Evolutionary conservation across 1,140 invertebrate species (phyloP).

Genomic region (Copidosoma floridanum): DNA sequence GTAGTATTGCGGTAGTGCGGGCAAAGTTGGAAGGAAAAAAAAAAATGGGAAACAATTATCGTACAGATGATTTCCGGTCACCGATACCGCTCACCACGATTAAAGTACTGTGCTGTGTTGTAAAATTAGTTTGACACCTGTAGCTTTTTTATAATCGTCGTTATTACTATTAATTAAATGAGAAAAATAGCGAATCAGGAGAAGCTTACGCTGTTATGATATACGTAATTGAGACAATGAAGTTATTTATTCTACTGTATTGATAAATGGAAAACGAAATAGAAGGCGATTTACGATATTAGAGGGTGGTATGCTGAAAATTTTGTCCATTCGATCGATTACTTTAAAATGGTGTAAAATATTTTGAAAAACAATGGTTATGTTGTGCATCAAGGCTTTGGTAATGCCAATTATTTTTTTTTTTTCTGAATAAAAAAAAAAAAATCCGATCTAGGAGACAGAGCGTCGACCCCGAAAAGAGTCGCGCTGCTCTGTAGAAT

Average conservation of each 20-base stretch:
- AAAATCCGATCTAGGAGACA: too few species aligned
- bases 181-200: background rate
- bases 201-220: conserved; percentile 27
- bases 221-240: conserved; percentile 44
- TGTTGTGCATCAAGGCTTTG: conserved; percentile 13
- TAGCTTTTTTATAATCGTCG: too few species aligned
- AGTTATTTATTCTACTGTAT: conserved; percentile 27
- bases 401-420: too few species aligned
- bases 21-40: too few species aligned
- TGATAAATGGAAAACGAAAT: background rate
- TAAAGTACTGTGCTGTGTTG: conserved; percentile 56
- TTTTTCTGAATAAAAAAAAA: too few species aligned
- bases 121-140: conserved; percentile 55
- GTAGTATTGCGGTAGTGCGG: background rate
- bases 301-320: conserved; percentile 4
- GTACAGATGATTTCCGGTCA: conserved; percentile 20
- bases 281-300: conserved; percentile 13
- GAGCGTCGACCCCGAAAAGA: too few species aligned
- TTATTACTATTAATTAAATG: too few species aligned
- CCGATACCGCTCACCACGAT: conserved; percentile 41
- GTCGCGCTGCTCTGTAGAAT: too few species aligned
- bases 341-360: background rate
- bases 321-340: conserved; percentile 12
- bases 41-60: conserved; percentile 14
- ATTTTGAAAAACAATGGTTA: conserved; percentile 2